Conservation (phyloP, 2,113 vertebrate genomes). For the Spea multiplicata region DNA sequence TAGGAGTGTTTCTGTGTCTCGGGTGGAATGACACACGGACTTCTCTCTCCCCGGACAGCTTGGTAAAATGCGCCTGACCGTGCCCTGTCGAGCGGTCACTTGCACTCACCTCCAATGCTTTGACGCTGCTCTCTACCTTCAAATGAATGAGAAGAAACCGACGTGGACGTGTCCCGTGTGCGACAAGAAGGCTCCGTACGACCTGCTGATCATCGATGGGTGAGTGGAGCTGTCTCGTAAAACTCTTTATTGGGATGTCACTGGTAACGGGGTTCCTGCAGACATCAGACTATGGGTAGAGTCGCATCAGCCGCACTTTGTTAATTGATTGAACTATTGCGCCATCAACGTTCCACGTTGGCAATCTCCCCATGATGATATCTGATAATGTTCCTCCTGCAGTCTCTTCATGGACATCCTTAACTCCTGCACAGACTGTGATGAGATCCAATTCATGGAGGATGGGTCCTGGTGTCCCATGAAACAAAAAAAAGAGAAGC, state of each 20-base stretch:
- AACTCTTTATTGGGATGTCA: too few relatives aligned
- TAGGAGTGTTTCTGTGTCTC: background rate
- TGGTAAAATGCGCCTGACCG: slow-evolving; percentile 68
- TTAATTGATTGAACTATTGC: too few relatives aligned
- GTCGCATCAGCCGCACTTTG: too few relatives aligned
- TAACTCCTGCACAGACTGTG: slow-evolving; percentile 69
- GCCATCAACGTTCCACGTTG: too few relatives aligned
- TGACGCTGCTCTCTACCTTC: slow-evolving; percentile 69
- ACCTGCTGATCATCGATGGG: slow-evolving; percentile 71
- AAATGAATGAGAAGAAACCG: slow-evolving; percentile 76
- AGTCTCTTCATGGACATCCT: slow-evolving; percentile 76
- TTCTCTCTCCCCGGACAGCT: slow-evolving; percentile 54
- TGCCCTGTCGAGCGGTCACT: slow-evolving; percentile 67
- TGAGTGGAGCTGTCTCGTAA: slow-evolving; percentile 41
- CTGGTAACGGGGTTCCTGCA: too few relatives aligned
- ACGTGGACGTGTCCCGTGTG: slow-evolving; percentile 74
- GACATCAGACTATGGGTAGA: too few relatives aligned
- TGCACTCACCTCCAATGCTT: slow-evolving; percentile 75
- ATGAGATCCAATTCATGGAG: slow-evolving; percentile 75
- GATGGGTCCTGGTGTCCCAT: slow-evolving; percentile 75
- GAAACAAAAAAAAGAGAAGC: slow-evolving; percentile 70
- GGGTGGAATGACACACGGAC: background rate
- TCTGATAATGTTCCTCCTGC: background rate
- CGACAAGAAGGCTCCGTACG: slow-evolving; percentile 72
- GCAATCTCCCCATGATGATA: too few relatives aligned